Evolutionary conservation across 1,140 invertebrate species (phyloP).

Genomic region (Drosophila kurseongensis): DNA sequence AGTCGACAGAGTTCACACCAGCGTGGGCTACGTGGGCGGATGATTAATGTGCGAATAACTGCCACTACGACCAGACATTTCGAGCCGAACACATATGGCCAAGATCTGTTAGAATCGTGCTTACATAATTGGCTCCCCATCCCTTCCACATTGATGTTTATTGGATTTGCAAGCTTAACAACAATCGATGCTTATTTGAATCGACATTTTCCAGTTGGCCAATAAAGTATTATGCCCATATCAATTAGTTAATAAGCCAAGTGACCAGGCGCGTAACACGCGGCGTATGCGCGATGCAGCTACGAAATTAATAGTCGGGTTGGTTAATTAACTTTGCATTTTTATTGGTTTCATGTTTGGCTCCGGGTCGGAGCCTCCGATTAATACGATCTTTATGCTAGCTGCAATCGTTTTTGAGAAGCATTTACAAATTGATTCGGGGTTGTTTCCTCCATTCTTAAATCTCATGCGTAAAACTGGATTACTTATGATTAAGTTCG

Average conservation of each 20-base stretch:
- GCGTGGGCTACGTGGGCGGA: constrained; percentile 31
- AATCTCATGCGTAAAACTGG: constrained; percentile 49
- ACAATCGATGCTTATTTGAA: constrained; percentile 45
- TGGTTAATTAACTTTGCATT: constrained; percentile 78
- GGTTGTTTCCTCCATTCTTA: constrained; percentile 33
- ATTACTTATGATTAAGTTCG: constrained; percentile 59
- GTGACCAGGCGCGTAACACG: constrained; percentile 48
- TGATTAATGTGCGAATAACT: constrained; percentile 71
- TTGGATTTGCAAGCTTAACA: constrained; percentile 20
- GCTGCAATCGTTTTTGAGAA: constrained; percentile 41
- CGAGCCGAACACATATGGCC: constrained; percentile 22
- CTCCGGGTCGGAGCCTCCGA: constrained; percentile 19
- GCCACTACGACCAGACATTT: constrained; percentile 27
- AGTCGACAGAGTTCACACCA: constrained; percentile 39
- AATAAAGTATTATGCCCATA: constrained; percentile 58
- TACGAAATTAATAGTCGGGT: constrained; percentile 24
- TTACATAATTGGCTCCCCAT: constrained; percentile 48
- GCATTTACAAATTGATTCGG: constrained; percentile 71
- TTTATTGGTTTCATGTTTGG: constrained; percentile 60
- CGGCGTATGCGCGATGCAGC: constrained; percentile 57
- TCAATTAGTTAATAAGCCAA: constrained; percentile 70
- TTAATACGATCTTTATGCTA: constrained; percentile 24
- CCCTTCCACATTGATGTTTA: constrained; percentile 18
- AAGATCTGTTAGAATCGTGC: constrained; percentile 50
- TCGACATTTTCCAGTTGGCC: constrained; percentile 49